phyloP scores from a whole-genome alignment of 2,113 vertebrate genomes.

The Setophaga coronata region DNA sequence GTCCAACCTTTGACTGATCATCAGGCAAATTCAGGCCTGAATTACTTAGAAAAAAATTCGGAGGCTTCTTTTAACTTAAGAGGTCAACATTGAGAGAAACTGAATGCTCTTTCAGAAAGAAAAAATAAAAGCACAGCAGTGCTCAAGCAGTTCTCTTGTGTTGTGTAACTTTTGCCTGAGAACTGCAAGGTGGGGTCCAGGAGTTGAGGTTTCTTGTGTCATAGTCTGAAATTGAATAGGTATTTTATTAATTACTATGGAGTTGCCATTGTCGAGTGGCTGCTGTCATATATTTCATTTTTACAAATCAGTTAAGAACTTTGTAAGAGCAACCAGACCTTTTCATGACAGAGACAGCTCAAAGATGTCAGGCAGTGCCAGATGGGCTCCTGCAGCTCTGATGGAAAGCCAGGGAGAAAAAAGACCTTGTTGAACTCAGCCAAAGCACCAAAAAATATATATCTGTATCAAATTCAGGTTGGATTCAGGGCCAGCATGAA shows the following conservation, averaged over 20 bases:
- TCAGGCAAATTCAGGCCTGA: neutral
- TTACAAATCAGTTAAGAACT: neutral
- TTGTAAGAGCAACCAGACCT: neutral
- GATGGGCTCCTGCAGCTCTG: neutral
- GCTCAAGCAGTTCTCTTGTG: rapidly evolving
- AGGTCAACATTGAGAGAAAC: neutral
- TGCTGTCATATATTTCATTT: neutral
- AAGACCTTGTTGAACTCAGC: neutral
- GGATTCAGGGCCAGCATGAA: neutral
- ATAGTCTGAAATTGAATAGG: neutral
- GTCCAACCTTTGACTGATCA: neutral
- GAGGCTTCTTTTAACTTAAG: neutral
- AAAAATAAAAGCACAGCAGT: rapidly evolving
- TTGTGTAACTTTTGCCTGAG: neutral
- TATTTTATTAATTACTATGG: neutral
- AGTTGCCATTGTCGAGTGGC: neutral
- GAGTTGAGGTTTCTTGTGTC: neutral
- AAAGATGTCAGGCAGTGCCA: neutral
- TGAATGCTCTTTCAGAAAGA: neutral
- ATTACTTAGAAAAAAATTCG: neutral
- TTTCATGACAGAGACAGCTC: neutral
- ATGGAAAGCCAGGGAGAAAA: neutral
- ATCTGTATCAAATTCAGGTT: neutral
- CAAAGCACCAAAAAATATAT: neutral
- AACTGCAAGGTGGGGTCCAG: neutral